Conservation (phyloP, 2,797 vertebrate species). For the Helostoma temminkii region DNA sequence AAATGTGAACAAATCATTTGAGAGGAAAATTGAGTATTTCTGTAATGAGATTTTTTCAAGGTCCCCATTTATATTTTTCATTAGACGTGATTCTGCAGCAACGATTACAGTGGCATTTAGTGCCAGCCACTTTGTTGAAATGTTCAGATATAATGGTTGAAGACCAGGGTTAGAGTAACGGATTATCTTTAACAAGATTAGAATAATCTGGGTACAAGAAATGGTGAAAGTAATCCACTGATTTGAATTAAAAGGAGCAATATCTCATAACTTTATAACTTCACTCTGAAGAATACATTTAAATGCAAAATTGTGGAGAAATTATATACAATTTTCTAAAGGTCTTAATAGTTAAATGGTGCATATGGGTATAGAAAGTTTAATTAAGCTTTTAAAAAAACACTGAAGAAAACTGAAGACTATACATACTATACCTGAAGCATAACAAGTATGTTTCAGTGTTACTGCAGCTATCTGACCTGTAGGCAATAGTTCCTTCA, state of each 20-base stretch:
- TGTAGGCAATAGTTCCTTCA: slow-evolving; percentile 19
- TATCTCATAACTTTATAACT: slow-evolving; percentile 21
- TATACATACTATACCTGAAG: background rate
- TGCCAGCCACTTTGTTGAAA: slow-evolving; percentile 41
- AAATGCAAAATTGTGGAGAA: slow-evolving; percentile 18
- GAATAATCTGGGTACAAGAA: slow-evolving; percentile 71
- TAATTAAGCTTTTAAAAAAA: background rate
- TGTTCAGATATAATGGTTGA: slow-evolving; percentile 49
- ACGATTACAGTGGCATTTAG: slow-evolving; percentile 57
- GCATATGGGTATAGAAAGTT: background rate
- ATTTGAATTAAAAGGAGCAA: slow-evolving; percentile 65
- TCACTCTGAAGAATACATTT: slow-evolving; percentile 29
- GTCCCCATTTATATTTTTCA: slow-evolving; percentile 54
- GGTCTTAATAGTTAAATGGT: slow-evolving; percentile 34
- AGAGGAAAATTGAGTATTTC: slow-evolving; percentile 64
- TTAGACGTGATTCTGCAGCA: slow-evolving; percentile 47
- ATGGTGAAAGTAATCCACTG: slow-evolving; percentile 67
- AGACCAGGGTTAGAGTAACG: slow-evolving; percentile 56
- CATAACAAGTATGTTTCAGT: slow-evolving; percentile 31
- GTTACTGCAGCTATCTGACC: slow-evolving; percentile 41
- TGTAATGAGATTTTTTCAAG: slow-evolving; percentile 61
- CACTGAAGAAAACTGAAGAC: background rate
- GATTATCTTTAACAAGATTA: slow-evolving; percentile 80
- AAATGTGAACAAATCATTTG: slow-evolving; percentile 71
- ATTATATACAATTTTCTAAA: slow-evolving; percentile 18